These are phyloP conservation scores for Amphipoea oculea DNA, from an alignment of 2,888 invertebrate genomes.

Conservation along the genomic window DNA sequence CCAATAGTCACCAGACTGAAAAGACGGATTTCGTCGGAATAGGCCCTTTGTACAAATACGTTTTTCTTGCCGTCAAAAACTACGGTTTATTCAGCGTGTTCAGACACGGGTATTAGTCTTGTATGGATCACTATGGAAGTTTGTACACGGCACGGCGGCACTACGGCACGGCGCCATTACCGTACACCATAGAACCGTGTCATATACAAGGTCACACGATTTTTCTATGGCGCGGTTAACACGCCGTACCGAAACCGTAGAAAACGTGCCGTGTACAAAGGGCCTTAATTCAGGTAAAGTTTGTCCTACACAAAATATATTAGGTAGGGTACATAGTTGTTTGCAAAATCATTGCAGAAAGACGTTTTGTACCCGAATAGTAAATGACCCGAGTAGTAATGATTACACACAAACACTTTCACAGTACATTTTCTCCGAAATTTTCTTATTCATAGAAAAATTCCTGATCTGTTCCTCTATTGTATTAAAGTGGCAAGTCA, in stretches of 20 bases:
- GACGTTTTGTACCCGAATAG: neutral
- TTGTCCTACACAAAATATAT: neutral
- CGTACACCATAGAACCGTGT: no score
- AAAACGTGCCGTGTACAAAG: no score
- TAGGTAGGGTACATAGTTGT: neutral
- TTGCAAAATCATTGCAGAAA: neutral
- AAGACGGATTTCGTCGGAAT: neutral
- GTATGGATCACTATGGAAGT: neutral
- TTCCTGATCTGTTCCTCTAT: conserved; percentile 58
- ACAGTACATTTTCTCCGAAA: conserved; percentile 20
- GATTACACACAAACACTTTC: conserved; percentile 19
- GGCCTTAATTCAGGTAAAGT: neutral
- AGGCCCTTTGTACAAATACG: neutral
- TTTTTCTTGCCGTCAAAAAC: neutral
- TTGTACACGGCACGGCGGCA: no score
- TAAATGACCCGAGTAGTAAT: neutral
- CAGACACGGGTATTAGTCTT: neutral
- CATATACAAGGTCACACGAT: no score
- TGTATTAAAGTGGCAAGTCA: conserved; percentile 65
- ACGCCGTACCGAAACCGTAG: no score
- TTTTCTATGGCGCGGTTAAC: no score
- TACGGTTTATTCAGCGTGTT: neutral
- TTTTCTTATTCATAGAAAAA: conserved; percentile 56
- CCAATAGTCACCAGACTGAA: neutral
- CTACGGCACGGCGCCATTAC: no score